Evolutionary conservation across 2,797 vertebrate species (phyloP), one percentile per base, ranked within the genome.

Genomic region (Heterohyrax brucei): DNA sequence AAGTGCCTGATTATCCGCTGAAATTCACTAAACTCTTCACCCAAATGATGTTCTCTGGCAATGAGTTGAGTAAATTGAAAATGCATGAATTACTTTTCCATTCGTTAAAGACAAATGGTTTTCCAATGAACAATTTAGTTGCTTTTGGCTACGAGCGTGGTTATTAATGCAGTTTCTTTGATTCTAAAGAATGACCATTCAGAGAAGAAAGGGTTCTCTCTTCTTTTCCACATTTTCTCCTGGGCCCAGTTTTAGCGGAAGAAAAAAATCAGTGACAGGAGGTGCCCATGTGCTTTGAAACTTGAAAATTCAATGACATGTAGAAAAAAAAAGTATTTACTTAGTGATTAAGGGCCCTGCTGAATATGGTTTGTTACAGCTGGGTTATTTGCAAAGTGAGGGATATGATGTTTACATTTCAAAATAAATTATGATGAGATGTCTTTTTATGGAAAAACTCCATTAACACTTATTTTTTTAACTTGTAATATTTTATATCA

Each of bases 1-100:
- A 96, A 93, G 78, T 89, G 33, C 44, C 66, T 87, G 44, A 88
- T 85, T 90, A 26, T 76, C n/a, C 72, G 59, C 50, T 78, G 89
- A 96, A 91, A 80, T 26, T 91, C 91, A 87, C 48, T 82, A 46
- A 48, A 16, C 53, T 64, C 5, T 39, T 93, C 80, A 81, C 46
- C 39, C 73, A 81, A 80, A 95, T 89, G 39, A 66, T 91, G 28
- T 59, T 79, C 26, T 90, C 91, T 66, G 61, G 76, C 1, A 66
- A 66, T 73, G 61, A 88, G 22, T 6, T 26, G 62, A 87, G 16
- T 21, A 91, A 83, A 92, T 66, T 93, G 68, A 56, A 96, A 85
- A 84, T 64, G 28, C 70, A 77, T 39, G 50, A 64, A 28, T 1
- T 89, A 39, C 14, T 68, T 95, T 94, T 91, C 44, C 44, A 10